A percentile compares a stretch with the other conserved stretches of the same genome.
Evolutionary conservation across 2,888 invertebrate species (phyloP).

Genomic region (Norana najaformis): DNA sequence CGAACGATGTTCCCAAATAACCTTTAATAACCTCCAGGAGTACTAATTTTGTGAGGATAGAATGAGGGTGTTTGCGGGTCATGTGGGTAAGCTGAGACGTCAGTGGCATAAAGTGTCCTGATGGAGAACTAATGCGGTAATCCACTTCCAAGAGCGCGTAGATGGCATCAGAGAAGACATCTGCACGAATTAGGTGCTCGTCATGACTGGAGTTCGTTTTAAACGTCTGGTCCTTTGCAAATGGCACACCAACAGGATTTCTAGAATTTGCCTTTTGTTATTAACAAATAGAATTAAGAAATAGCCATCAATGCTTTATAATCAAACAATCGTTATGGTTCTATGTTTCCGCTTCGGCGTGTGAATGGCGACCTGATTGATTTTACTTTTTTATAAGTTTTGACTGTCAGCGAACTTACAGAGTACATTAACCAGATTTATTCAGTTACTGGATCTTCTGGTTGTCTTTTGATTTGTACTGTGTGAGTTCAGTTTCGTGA

Average conservation of each 20-base stretch:
- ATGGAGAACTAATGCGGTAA: not conserved
- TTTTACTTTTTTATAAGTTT: too few relatives aligned
- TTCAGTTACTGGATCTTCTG: too few relatives aligned
- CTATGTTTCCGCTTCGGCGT: too few relatives aligned
- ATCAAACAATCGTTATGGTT: too few relatives aligned
- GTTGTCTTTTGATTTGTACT: too few relatives aligned
- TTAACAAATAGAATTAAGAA: too few relatives aligned
- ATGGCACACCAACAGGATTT: not conserved
- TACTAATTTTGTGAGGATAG: not conserved
- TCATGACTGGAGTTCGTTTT: not conserved
- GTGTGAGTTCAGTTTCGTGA: too few relatives aligned
- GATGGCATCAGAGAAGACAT: not conserved
- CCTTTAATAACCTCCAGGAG: not conserved
- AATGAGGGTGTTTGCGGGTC: not conserved
- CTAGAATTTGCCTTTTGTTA: not conserved
- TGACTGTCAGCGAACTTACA: too few relatives aligned
- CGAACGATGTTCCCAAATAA: not conserved
- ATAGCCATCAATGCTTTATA: too few relatives aligned
- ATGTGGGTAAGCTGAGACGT: not conserved
- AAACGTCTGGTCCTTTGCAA: not conserved
- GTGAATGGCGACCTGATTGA: too few relatives aligned
- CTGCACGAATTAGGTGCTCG: not conserved
- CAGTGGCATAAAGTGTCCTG: not conserved
- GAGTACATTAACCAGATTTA: too few relatives aligned
- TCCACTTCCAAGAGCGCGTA: not conserved